Evolutionary conservation across 2,888 invertebrate species (phyloP), one percentile per base, ranked within the genome.

Genomic region (Protula sp.): DNA sequence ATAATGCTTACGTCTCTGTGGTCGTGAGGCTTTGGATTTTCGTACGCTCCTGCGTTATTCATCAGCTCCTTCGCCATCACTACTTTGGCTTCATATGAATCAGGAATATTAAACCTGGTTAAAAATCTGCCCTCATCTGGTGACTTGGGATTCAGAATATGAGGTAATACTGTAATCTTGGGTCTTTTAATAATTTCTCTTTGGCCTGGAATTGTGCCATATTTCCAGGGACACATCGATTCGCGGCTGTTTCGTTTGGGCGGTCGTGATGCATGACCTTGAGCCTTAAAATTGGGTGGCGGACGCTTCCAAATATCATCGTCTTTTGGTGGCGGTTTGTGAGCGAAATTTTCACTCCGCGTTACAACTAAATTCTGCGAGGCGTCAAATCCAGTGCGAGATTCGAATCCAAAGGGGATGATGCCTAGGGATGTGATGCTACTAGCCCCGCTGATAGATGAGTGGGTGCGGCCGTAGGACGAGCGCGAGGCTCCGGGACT

Each of bases 271-370:
- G 71, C 74, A 58, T 70, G 78, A 24, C 62, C 58, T 53, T 63
- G 72, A n/a, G 71, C 71, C 47, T 76, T 63, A 64, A 79, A 77
- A 59, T 79, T 78, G 5, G 79, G 79, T 0, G 78, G 76, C 27
- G 73, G 74, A 48, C 74, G 61, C 57, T 71, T 74, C 78, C 77
- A 77, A 5, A 77, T 73, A 58, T 77, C 72, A 24, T 68, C 65
- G 54, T 74, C 72, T 47, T 61, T 63, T 31, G 61, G 60, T 3
- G 62, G 57, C 4, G 61, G 61, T 38, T 61, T 61, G 26, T 52
- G 4, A 2, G 19, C 19, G 57, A 71, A 74, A 29, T 68, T 70
- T 22, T 70, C 72, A 63, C 75, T 75, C 28, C 77, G 60, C 4
- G 70, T 71, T 55, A 71, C 69, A 30, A 73, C 65, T 4, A 78